These are phyloP conservation scores for Sinocyclocheilus rhinocerous DNA, from an alignment of 2,113 vertebrate species.

Conservation along the genomic window DNA sequence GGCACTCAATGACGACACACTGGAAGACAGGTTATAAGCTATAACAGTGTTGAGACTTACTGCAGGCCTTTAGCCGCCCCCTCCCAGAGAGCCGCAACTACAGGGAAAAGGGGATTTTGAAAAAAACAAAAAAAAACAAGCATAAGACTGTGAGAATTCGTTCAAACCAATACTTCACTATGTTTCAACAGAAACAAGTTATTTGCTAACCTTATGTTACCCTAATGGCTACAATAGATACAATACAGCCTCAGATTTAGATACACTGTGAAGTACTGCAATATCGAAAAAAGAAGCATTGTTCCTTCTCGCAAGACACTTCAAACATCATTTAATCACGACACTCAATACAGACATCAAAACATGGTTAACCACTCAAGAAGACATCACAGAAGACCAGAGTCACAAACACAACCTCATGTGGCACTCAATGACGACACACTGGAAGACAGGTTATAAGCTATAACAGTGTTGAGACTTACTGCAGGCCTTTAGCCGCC, in stretches of 20 bases:
- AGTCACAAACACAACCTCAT: background rate
- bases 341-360: background rate
- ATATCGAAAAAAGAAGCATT: background rate
- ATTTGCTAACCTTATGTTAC: background rate
- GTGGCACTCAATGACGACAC: background rate
- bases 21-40: slow-evolving; percentile 17
- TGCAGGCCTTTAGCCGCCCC: slow-evolving; percentile 51
- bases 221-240: background rate
- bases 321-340: background rate
- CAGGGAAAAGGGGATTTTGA: slow-evolving; percentile 58
- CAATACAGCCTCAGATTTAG: background rate
- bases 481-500: slow-evolving; percentile 59
- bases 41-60: slow-evolving; percentile 65
- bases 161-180: background rate
- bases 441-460: slow-evolving; percentile 30
- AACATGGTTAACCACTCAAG: slow-evolving; percentile 6
- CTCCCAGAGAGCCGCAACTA: slow-evolving; percentile 60
- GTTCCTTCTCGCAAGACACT: slow-evolving; percentile 16
- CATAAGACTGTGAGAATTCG: background rate
- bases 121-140: background rate
- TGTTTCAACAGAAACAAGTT: background rate
- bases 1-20: slow-evolving; percentile 5
- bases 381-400: slow-evolving; percentile 1
- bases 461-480: slow-evolving; percentile 59
- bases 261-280: no score